Conservation (phyloP, 2,888 invertebrate genomes). For the Spisula solida region DNA sequence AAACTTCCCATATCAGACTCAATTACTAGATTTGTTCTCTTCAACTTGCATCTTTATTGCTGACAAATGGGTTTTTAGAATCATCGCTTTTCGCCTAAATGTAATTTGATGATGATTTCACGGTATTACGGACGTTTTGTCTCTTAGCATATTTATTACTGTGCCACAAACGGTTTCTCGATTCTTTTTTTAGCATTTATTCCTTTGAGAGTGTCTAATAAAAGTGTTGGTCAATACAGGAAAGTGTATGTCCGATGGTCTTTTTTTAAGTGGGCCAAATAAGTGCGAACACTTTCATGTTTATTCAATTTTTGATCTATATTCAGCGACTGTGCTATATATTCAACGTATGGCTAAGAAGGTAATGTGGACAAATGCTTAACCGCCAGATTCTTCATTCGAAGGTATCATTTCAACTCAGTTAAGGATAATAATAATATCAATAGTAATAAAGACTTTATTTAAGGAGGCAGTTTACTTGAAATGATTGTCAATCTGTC, state of each 20-base stretch:
- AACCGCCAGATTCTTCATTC: too few relatives aligned
- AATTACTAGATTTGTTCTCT: not conserved
- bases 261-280: not conserved
- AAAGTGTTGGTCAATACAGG: not conserved
- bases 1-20: conserved; percentile 1
- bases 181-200: not conserved
- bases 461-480: too few relatives aligned
- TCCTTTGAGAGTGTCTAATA: not conserved
- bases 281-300: too few relatives aligned
- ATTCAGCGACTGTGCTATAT: too few relatives aligned
- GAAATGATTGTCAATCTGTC: too few relatives aligned
- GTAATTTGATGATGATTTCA: conserved; percentile 17
- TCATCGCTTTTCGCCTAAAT: not conserved
- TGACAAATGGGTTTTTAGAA: conserved; percentile 5
- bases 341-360: too few relatives aligned
- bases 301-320: too few relatives aligned
- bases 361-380: too few relatives aligned
- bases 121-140: not conserved
- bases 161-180: not conserved
- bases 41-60: not conserved
- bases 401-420: too few relatives aligned
- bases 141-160: conserved; percentile 1
- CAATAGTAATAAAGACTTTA: too few relatives aligned
- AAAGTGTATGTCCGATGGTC: not conserved
- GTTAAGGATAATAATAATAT: too few relatives aligned